Percentiles rank a stretch among this genome's conserved stretches.
Evolutionary conservation across 64 coral and sea anemone species (phyloP).

Genomic region (Stichodactyla helianthus): DNA sequence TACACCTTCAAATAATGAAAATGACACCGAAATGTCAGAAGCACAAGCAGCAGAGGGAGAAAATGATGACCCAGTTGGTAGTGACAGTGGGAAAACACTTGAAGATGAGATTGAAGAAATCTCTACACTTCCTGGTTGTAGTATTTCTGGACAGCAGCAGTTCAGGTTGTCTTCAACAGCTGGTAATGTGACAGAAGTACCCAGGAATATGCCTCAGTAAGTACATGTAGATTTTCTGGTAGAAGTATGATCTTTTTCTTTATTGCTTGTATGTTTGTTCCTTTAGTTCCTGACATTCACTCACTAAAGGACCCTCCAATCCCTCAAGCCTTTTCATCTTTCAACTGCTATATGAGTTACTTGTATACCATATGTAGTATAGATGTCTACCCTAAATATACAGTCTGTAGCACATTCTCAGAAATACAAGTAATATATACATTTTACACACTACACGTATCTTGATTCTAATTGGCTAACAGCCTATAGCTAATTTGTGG

Average conservation of each 20-base stretch:
- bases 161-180: background rate
- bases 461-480: too few species aligned
- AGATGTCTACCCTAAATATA: too few species aligned
- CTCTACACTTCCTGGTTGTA: conserved; percentile 53
- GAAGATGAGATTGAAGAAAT: conserved; percentile 74
- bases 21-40: conserved; percentile 14
- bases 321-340: too few species aligned
- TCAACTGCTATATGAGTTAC: too few species aligned
- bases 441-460: too few species aligned
- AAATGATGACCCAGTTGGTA: conserved; percentile 48
- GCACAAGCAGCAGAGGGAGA: background rate
- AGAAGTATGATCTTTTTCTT: background rate
- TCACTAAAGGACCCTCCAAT: too few species aligned
- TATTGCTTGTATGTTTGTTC: background rate
- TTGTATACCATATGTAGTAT: too few species aligned
- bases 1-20: background rate
- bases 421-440: too few species aligned
- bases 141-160: conserved; percentile 33
- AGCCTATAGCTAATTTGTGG: too few species aligned
- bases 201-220: background rate
- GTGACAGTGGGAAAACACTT: conserved; percentile 59
- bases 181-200: conserved; percentile 1
- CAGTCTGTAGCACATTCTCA: too few species aligned
- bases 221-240: background rate
- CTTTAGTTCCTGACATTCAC: background rate